phyloP scores from a whole-genome alignment of 1,140 invertebrate species.

The Scylla paramamosain region DNA sequence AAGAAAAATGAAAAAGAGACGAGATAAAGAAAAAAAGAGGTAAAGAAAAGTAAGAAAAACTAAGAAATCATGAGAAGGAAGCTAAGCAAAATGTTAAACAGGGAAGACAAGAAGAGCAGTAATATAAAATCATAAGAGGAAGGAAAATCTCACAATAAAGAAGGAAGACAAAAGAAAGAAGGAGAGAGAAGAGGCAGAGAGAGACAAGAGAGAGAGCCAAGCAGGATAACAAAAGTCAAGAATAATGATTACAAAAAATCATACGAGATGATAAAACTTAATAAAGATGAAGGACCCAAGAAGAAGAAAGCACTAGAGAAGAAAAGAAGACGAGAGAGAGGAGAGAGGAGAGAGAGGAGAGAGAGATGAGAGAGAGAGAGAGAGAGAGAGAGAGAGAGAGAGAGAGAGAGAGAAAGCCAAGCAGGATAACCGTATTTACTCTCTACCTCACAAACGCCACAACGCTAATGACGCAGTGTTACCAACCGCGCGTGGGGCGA shows the following conservation, averaged over 20 bases:
- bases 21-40: too few relatives aligned
- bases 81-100: not conserved
- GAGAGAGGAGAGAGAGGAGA: slow-evolving; percentile 47
- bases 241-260: not conserved
- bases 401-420: not conserved
- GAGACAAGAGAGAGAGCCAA: not conserved
- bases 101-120: not conserved
- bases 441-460: slow-evolving; percentile 35
- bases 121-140: not conserved
- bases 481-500: not conserved
- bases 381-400: not conserved
- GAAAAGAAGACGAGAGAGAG: not conserved
- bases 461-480: slow-evolving; percentile 54
- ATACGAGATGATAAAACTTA: not conserved
- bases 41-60: too few relatives aligned
- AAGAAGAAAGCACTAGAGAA: too few relatives aligned
- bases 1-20: too few relatives aligned
- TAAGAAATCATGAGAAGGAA: not conserved
- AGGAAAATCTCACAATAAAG: not conserved
- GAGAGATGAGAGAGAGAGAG: not conserved
- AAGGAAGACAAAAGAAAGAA: not conserved
- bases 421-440: slow-evolving; percentile 24
- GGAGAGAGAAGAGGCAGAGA: not conserved
- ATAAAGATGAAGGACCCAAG: not conserved
- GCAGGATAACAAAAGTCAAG: not conserved